phyloP scores from a whole-genome alignment of 2,113 vertebrate species.

The Muntiacus reevesi region DNA sequence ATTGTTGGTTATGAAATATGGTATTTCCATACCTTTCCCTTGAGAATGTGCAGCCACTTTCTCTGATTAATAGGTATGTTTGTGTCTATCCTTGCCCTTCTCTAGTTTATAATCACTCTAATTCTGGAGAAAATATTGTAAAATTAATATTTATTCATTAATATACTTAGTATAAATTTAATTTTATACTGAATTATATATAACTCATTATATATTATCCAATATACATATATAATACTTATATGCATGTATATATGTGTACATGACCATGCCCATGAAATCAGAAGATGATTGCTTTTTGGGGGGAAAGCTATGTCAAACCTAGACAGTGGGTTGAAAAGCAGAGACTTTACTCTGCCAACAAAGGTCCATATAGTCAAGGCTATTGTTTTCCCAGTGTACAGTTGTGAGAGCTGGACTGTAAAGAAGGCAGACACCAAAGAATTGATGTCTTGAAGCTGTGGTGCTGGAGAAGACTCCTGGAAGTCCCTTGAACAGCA shows the following conservation, averaged over 20 bases:
- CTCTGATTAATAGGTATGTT: not conserved
- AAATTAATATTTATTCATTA: not conserved
- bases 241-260: not conserved
- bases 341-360: too few relatives aligned
- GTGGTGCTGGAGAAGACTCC: too few relatives aligned
- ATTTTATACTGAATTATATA: not conserved
- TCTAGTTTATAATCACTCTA: not conserved
- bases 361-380: too few relatives aligned
- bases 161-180: not conserved
- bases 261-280: too few relatives aligned
- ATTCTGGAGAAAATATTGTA: not conserved
- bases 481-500: too few relatives aligned
- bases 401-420: too few relatives aligned
- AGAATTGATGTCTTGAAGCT: too few relatives aligned
- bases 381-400: too few relatives aligned
- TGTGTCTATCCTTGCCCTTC: not conserved
- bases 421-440: too few relatives aligned
- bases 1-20: not conserved
- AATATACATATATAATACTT: not conserved
- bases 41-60: not conserved
- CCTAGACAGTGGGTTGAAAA: too few relatives aligned
- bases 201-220: not conserved
- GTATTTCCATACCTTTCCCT: not conserved
- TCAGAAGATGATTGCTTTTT: too few relatives aligned
- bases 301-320: too few relatives aligned